Base-by-base conservation (phyloP, 2,113 vertebrate genomes). In the Stigmatopora argus region DNA sequence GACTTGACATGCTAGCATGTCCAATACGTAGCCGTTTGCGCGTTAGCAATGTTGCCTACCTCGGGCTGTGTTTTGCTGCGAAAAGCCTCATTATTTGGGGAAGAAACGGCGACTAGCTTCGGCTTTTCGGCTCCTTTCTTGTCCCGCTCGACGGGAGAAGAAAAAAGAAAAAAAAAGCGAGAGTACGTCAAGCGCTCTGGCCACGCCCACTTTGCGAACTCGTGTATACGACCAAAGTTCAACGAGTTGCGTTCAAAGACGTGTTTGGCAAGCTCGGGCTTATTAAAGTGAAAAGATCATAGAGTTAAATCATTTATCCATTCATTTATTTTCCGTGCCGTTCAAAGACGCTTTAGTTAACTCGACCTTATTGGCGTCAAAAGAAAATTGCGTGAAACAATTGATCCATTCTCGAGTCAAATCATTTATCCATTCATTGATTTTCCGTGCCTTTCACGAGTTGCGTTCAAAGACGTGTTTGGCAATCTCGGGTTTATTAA, bases 181-280 rank as follows among this genome's bases (percentile, higher is more conserved):
- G 23, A 52, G 67, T n/a, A 0, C 23, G 10, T 21, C 21, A 23
- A 26, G 6, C 19, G 6, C n/a, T 51, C 3, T 1, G 49, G 70
- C 72, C 73, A 82, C 82, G 75, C 77, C 85, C 77, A 72, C 73
- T 68, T 64, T 23, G 15, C 23, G 4, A 56, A 62, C 66, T 58
- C 69, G 71, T 76, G 7, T 82, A n/a, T n/a, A 31, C 26, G 1
- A 83, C 62, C 85, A 88, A 89, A 89, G 87, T 85, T 87, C 85
- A 87, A 10, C 0, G 49, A 47, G 15, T 11, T 15, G 58, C 21
- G 10, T 2, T 2, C 31, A 58, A 49, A 69, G 73, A 78, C 78
- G 78, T 11, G 67, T 56, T 15, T 23, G 34, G 62, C 23, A 55
- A 31, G 0, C 14, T 2, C 53, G 4, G 15, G 0, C 14, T 31